phyloP scores from a whole-genome alignment of 2,888 invertebrate species.

The Netelia virgata region DNA sequence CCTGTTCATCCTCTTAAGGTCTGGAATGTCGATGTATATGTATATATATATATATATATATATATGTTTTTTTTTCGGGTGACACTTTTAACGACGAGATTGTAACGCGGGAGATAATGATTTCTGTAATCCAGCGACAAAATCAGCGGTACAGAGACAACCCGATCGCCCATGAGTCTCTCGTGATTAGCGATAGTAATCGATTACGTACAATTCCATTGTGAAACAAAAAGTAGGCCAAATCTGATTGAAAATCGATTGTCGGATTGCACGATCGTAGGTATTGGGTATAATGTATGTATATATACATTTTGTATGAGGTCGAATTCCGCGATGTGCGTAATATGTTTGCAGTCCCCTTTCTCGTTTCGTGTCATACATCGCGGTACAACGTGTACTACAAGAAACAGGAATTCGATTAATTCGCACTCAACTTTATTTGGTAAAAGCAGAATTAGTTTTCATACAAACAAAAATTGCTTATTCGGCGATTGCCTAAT shows the following conservation, averaged over 20 bases:
- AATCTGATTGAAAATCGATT: slow-evolving; percentile 45
- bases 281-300: background rate
- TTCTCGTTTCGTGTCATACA: background rate
- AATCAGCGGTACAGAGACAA: slow-evolving; percentile 23
- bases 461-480: too few species aligned
- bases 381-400: background rate
- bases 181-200: slow-evolving; percentile 36
- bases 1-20: background rate
- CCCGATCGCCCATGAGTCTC: slow-evolving; percentile 25
- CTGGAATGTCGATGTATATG: background rate
- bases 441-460: background rate
- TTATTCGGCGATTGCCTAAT: background rate
- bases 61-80: slow-evolving; percentile 18
- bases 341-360: background rate
- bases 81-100: background rate
- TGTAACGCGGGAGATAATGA: slow-evolving; percentile 26
- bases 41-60: too few species aligned
- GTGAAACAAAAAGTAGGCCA: slow-evolving; percentile 57
- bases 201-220: slow-evolving; percentile 56
- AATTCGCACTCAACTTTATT: background rate
- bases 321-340: background rate
- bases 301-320: background rate
- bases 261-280: slow-evolving; percentile 16
- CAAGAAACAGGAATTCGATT: background rate
- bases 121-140: slow-evolving; percentile 7